phyloP scores from a whole-genome alignment of 2,113 vertebrate species.

The Syngnathus scovelli region DNA sequence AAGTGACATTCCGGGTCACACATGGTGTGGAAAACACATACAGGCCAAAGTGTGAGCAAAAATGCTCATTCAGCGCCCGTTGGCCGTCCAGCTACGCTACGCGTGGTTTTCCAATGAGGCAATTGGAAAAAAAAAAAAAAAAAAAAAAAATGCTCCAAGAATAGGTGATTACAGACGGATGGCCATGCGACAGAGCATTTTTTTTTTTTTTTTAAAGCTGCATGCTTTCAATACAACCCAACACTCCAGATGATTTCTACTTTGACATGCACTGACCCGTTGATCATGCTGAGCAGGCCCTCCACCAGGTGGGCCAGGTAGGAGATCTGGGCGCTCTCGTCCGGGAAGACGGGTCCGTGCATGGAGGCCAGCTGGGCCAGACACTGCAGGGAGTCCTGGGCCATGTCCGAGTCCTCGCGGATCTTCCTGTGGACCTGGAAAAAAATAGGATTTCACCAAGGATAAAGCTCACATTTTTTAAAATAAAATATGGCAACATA shows the following conservation, averaged over 20 bases:
- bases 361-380: constrained; percentile 95
- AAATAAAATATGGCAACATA: too few species aligned
- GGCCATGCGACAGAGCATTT: constrained; percentile 16
- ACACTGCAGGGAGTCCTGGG: constrained; percentile 97
- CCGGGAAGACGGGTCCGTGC: constrained; percentile 91
- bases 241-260: too few species aligned
- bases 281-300: constrained; percentile 94
- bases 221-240: too few species aligned
- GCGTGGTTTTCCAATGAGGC: constrained; percentile 73
- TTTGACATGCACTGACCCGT: constrained; percentile 79
- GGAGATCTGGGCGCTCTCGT: constrained; percentile 92
- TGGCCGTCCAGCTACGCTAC: constrained; percentile 55
- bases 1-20: not conserved
- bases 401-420: constrained; percentile 98
- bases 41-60: constrained; percentile 65
- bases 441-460: not conserved
- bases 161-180: constrained; percentile 73
- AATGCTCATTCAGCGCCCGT: constrained; percentile 60
- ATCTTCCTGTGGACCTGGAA: constrained; percentile 97
- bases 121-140: constrained; percentile 60
- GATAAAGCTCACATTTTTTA: too few species aligned
- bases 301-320: constrained; percentile 98
- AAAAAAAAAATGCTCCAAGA: constrained; percentile 52
- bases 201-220: too few species aligned
- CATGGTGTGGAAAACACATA: constrained; percentile 19